A percentile compares a stretch with the other conserved stretches of the same genome.
Evolutionary conservation across 2,888 invertebrate genomes (phyloP).

Genomic region (Drosophila picticornis): DNA sequence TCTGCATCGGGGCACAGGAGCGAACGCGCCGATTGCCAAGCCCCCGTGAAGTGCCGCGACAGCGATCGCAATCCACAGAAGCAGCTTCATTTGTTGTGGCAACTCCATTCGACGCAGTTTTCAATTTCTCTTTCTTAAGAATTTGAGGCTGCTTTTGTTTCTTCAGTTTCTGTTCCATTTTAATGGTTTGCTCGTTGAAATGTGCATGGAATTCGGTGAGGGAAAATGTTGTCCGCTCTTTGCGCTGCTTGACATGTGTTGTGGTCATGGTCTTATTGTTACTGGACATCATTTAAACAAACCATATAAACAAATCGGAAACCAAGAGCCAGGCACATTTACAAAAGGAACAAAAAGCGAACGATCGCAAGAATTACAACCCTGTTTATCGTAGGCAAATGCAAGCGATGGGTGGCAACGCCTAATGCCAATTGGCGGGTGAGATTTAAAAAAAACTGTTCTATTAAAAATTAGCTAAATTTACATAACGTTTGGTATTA

Average conservation of each 20-base stretch:
- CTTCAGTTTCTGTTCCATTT: neutral
- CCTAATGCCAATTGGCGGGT: neutral
- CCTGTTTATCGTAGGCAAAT: neutral
- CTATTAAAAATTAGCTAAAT: neutral
- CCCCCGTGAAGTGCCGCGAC: neutral
- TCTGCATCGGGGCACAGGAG: conserved; percentile 16
- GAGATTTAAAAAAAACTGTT: neutral
- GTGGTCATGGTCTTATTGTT: neutral
- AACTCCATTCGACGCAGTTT: neutral
- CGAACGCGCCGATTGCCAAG: neutral
- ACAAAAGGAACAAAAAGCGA: neutral
- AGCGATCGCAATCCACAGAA: too few relatives aligned
- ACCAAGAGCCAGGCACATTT: neutral
- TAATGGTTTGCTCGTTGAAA: neutral
- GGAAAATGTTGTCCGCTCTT: conserved; percentile 1
- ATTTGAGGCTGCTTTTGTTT: neutral
- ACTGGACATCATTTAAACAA: conserved; percentile 19
- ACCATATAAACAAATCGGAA: neutral
- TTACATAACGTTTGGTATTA: neutral
- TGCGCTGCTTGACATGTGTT: neutral
- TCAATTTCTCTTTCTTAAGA: neutral
- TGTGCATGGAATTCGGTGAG: conserved; percentile 17
- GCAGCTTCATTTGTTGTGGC: neutral
- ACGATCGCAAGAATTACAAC: neutral
- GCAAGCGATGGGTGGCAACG: conserved; percentile 7